Conservation (phyloP, 1,140 invertebrate species). For the Eulimnadia texana region DNA sequence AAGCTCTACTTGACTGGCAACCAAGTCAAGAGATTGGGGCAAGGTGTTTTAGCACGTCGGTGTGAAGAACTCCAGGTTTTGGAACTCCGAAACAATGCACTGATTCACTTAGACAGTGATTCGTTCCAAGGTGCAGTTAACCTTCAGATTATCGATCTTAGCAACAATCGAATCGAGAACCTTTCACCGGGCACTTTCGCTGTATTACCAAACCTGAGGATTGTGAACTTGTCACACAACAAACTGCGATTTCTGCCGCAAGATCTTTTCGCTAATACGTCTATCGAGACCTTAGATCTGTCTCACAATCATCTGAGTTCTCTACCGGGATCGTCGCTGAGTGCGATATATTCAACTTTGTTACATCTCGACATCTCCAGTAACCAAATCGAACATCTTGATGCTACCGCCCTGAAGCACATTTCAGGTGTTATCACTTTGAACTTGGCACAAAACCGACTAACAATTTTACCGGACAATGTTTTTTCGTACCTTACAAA, state of each 20-base stretch:
- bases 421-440: constrained; percentile 56
- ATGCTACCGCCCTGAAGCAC: constrained; percentile 69
- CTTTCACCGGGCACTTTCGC: constrained; percentile 66
- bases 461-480: constrained; percentile 73
- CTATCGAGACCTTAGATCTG: constrained; percentile 62
- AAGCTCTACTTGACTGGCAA: constrained; percentile 58
- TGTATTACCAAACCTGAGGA: constrained; percentile 52
- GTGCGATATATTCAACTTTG: constrained; percentile 19
- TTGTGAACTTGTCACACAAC: constrained; percentile 61
- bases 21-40: constrained; percentile 48
- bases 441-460: constrained; percentile 60
- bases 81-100: constrained; percentile 54
- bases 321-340: constrained; percentile 31
- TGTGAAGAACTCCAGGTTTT: constrained; percentile 45
- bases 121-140: constrained; percentile 43
- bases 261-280: constrained; percentile 61
- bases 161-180: constrained; percentile 56
- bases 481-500: constrained; percentile 67
- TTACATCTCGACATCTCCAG: constrained; percentile 48
- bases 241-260: constrained; percentile 54
- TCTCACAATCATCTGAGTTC: constrained; percentile 60
- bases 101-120: constrained; percentile 53
- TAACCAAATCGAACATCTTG: constrained; percentile 72
- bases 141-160: constrained; percentile 62
- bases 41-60: constrained; percentile 47